Evolutionary conservation across 2,113 vertebrate genomes (phyloP).

Genomic region (Halcyon senegalensis): DNA sequence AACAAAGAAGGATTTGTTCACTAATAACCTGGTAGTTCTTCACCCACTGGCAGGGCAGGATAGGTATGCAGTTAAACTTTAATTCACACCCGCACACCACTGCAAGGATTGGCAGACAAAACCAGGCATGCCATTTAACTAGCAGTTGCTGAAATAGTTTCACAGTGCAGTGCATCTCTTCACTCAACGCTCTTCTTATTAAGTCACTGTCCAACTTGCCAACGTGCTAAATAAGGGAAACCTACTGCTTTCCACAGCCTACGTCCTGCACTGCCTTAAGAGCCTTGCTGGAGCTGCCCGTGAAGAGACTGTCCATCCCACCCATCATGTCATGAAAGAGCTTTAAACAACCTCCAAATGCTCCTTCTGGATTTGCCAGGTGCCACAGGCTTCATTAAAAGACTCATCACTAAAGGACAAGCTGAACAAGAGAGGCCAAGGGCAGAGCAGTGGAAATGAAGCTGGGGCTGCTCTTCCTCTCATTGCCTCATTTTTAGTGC

Average conservation of each 20-base stretch:
- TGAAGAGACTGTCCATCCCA: not conserved
- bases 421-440: not conserved
- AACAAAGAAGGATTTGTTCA: conserved; percentile 22
- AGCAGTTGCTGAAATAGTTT: not conserved
- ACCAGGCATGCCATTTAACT: conserved; percentile 17
- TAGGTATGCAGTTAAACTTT: not conserved
- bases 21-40: not conserved
- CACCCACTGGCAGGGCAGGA: not conserved
- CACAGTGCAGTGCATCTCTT: not conserved
- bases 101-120: not conserved
- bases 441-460: not conserved
- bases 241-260: not conserved
- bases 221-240: not conserved
- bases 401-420: not conserved
- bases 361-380: not conserved
- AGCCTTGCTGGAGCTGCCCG: accelerated
- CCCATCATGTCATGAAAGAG: accelerated
- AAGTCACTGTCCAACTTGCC: not conserved
- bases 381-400: not conserved
- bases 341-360: not conserved
- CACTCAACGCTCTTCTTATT: conserved; percentile 23
- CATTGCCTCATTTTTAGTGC: not conserved
- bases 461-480: not conserved
- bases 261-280: not conserved
- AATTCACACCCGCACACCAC: not conserved